phyloP scores from a whole-genome alignment of 2,113 vertebrate species.

The Hydropotes inermis region DNA sequence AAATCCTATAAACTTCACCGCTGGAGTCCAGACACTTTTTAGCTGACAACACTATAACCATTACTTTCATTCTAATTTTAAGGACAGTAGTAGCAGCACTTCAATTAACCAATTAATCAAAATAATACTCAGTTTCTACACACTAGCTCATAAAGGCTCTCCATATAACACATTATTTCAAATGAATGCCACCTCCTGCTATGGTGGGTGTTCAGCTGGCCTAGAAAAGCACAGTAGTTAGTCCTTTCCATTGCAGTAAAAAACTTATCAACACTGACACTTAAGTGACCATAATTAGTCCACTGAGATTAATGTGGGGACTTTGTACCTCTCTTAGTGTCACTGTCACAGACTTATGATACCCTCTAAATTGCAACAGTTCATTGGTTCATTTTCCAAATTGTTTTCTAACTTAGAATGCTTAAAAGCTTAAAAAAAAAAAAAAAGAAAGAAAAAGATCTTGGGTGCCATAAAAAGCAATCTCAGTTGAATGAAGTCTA shows the following conservation, averaged over 20 bases:
- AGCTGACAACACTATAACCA: constrained; percentile 60
- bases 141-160: constrained; percentile 43
- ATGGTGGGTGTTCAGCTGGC: constrained; percentile 48
- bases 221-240: constrained; percentile 63
- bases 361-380: constrained; percentile 46
- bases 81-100: constrained; percentile 60
- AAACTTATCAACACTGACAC: constrained; percentile 66
- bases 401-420: constrained; percentile 33
- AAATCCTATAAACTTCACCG: constrained; percentile 66
- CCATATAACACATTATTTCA: constrained; percentile 59
- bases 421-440: constrained; percentile 1
- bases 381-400: constrained; percentile 62
- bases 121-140: constrained; percentile 71
- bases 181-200: constrained; percentile 66
- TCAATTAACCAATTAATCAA: constrained; percentile 77
- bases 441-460: not conserved
- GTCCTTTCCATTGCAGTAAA: constrained; percentile 43
- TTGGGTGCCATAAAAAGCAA: not conserved
- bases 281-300: constrained; percentile 70
- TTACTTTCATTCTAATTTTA: constrained; percentile 74
- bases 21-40: constrained; percentile 63
- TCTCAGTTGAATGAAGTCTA: not conserved
- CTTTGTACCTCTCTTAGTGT: constrained; percentile 7
- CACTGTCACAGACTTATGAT: constrained; percentile 14
- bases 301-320: constrained; percentile 63